These are phyloP conservation scores for Chloroceryle aenea DNA, from an alignment of 2,113 vertebrate species.

Conservation along the genomic window DNA sequence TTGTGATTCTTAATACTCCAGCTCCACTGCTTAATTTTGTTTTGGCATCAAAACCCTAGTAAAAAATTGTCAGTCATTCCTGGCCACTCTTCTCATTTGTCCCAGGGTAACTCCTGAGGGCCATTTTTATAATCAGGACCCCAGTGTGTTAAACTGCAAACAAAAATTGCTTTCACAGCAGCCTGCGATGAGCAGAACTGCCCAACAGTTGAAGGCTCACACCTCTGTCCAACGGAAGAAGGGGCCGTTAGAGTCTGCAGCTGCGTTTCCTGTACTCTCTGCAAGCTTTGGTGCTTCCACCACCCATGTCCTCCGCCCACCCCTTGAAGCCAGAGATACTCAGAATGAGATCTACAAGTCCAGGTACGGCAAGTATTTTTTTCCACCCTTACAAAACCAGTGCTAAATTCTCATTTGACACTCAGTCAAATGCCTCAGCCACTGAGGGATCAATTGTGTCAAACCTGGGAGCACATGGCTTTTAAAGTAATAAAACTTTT, in stretches of 20 bases:
- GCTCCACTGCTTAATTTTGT: background rate
- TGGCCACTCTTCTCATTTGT: background rate
- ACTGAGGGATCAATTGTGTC: background rate
- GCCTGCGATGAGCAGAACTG: background rate
- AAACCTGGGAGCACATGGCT: background rate
- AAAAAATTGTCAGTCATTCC: background rate
- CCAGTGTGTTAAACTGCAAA: background rate
- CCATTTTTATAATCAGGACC: background rate
- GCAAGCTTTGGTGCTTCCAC: background rate
- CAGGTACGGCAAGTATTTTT: background rate
- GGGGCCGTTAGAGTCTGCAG: background rate
- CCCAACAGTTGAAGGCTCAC: background rate
- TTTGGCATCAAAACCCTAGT: background rate
- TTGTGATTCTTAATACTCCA: background rate
- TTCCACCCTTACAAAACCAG: background rate
- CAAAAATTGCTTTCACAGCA: background rate
- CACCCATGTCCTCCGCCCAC: rapidly evolving
- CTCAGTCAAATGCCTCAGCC: background rate
- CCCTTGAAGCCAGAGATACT: background rate
- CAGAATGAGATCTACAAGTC: background rate
- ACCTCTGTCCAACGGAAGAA: background rate
- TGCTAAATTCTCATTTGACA: background rate
- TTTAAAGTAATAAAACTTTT: background rate
- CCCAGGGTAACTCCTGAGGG: rapidly evolving
- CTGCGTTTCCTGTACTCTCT: background rate